Conservation (phyloP, 2,888 invertebrate genomes). For the Dasypogon diadema region DNA sequence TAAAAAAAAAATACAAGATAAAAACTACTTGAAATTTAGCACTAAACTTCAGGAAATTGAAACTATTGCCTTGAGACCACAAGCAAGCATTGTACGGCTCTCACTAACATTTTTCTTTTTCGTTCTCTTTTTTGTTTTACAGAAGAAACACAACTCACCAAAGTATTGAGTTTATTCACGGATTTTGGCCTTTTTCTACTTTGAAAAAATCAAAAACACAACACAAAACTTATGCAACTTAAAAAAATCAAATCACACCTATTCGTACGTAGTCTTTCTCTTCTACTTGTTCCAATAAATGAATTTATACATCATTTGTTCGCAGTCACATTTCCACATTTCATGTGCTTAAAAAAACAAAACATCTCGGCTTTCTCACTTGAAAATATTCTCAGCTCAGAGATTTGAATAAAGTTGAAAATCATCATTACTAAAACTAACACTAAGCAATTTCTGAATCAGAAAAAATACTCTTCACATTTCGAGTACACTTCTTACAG, state of each 20-base stretch:
- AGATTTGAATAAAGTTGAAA: not conserved
- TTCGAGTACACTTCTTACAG: slow-evolving; percentile 27
- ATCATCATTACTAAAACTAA: slow-evolving; percentile 10
- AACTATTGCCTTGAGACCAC: slow-evolving; percentile 19
- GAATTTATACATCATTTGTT: slow-evolving; percentile 16
- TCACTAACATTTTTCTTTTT: too few species aligned
- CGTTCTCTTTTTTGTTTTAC: slow-evolving; percentile 14
- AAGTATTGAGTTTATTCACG: too few species aligned
- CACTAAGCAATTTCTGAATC: slow-evolving; percentile 17
- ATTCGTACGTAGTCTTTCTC: slow-evolving; percentile 10
- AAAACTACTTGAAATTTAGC: not conserved
- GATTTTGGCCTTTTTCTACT: too few species aligned
- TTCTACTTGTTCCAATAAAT: slow-evolving; percentile 17
- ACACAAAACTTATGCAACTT: slow-evolving; percentile 28
- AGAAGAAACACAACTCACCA: slow-evolving; percentile 25
- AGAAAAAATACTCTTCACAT: slow-evolving; percentile 10
- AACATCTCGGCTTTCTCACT: slow-evolving; percentile 2
- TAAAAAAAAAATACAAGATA: not conserved
- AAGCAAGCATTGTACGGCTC: not conserved
- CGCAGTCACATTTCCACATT: slow-evolving; percentile 32
- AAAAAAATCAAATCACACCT: slow-evolving; percentile 29
- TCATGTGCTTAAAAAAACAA: slow-evolving; percentile 2
- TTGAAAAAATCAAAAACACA: slow-evolving; percentile 18
- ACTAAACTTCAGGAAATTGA: slow-evolving; percentile 24
- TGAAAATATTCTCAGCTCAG: not conserved